Percentiles rank a stretch among this genome's conserved stretches.
Evolutionary conservation across 2,113 vertebrate genomes (phyloP).

Genomic region (Oceanodroma tethys): DNA sequence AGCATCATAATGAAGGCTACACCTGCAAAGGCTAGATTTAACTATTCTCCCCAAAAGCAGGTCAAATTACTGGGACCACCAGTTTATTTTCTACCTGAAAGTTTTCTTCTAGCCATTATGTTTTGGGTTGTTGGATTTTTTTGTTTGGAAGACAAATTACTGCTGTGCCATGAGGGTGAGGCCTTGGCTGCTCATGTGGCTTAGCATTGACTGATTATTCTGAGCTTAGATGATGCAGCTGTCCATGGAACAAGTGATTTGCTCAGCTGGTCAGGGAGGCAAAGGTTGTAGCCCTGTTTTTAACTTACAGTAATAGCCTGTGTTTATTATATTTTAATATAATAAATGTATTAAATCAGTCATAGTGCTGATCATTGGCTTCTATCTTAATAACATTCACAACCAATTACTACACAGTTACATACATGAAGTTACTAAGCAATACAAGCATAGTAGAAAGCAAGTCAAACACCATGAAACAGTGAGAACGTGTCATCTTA

Average conservation of each 20-base stretch:
- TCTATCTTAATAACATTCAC: not conserved
- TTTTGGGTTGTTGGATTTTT: not conserved
- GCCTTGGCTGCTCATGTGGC: accelerated
- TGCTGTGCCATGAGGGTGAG: not conserved
- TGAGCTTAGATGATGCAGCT: not conserved
- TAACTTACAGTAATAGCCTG: not conserved
- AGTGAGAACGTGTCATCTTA: not conserved
- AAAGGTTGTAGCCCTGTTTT: not conserved
- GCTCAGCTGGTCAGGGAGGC: not conserved
- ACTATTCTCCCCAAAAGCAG: not conserved
- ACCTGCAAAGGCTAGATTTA: not conserved
- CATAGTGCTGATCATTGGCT: not conserved
- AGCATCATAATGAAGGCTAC: not conserved
- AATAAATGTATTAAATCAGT: not conserved
- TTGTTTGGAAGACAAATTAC: not conserved
- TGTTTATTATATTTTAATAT: not conserved
- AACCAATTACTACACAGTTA: not conserved
- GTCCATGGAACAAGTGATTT: not conserved
- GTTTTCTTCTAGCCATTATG: not conserved
- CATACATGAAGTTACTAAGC: not conserved
- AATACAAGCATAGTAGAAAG: not conserved
- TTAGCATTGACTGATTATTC: not conserved
- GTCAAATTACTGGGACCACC: not conserved
- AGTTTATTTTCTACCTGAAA: not conserved
- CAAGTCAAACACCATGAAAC: not conserved